These are phyloP conservation scores for Drosophila formosana DNA, from an alignment of 2,888 invertebrate genomes.

Conservation along the genomic window DNA sequence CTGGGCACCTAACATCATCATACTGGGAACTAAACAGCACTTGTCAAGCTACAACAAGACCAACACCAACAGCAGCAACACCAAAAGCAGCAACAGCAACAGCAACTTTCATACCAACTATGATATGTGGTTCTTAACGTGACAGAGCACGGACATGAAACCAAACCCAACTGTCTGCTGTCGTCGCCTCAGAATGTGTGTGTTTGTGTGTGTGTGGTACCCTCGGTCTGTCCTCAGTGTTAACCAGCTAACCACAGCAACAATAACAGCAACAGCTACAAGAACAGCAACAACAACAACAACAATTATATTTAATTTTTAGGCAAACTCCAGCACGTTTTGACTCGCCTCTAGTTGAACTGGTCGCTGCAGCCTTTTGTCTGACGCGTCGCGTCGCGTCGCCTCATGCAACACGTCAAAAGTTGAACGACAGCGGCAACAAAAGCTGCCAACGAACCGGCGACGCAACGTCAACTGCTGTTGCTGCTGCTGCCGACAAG, in stretches of 20 bases:
- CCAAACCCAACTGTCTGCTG: conserved; percentile 46
- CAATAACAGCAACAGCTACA: conserved; percentile 47
- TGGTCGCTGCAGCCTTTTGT: conserved; percentile 60
- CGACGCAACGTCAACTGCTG: conserved; percentile 54
- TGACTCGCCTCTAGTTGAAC: conserved; percentile 33
- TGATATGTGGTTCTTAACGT: conserved; percentile 65
- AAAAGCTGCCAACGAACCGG: conserved; percentile 67
- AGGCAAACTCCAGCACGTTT: conserved; percentile 70
- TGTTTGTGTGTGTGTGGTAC: conserved; percentile 15
- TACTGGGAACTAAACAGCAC: conserved; percentile 27
- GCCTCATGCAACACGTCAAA: conserved; percentile 75
- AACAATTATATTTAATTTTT: conserved; percentile 79
- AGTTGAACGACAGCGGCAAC: conserved; percentile 77
- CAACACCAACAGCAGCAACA: conserved; percentile 33
- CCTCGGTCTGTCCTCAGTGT: conserved; percentile 51
- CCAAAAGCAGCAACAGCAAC: conserved; percentile 27
- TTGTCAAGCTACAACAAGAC: conserved; percentile 44
- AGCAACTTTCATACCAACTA: conserved; percentile 27
- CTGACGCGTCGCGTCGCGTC: conserved; percentile 43
- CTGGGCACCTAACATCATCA: neutral
- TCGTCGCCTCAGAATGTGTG: conserved; percentile 41
- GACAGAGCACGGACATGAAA: conserved; percentile 33
- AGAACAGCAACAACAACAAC: conserved; percentile 39
- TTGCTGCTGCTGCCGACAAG: conserved; percentile 38
- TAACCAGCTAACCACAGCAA: conserved; percentile 60